A percentile compares a stretch with the other conserved stretches of the same genome.
These are phyloP conservation scores for Paedocypris sp. DNA, from an alignment of 2,113 vertebrate species.

Conservation along the genomic window DNA sequence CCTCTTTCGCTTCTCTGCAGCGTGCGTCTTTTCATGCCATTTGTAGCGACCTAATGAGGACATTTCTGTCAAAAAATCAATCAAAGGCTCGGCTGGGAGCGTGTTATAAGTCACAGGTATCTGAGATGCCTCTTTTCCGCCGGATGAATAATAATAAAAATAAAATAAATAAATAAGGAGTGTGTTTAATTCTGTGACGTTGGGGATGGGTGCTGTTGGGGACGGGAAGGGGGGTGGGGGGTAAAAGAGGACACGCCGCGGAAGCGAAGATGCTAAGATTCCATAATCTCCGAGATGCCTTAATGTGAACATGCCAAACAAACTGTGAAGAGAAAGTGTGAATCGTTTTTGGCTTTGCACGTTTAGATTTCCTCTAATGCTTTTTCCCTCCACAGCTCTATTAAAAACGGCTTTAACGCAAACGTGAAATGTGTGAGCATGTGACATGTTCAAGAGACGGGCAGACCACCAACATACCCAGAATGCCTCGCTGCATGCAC, in stretches of 20 bases:
- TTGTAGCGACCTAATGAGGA: constrained; percentile 66
- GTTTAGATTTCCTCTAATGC: neutral
- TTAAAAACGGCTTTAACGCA: constrained; percentile 67
- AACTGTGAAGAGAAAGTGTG: constrained; percentile 43
- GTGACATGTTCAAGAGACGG: constrained; percentile 43
- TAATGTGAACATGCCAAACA: constrained; percentile 65
- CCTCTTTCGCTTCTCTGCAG: constrained; percentile 34
- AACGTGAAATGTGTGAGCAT: constrained; percentile 34
- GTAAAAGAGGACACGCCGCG: constrained; percentile 55
- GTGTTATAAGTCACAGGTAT: constrained; percentile 54
- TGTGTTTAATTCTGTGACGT: constrained; percentile 53
- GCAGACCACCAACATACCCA: constrained; percentile 56
- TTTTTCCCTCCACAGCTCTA: constrained; percentile 51
- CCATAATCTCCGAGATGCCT: constrained; percentile 62
- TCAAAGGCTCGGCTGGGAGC: constrained; percentile 45
- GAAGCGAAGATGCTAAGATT: constrained; percentile 55
- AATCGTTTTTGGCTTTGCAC: neutral
- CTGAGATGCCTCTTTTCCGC: constrained; percentile 38
- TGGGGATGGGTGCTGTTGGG: constrained; percentile 40
- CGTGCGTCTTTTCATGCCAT: constrained; percentile 48
- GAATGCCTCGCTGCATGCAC: constrained; percentile 48
- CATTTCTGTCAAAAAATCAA: constrained; percentile 69
- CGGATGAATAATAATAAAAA: constrained; percentile 50
- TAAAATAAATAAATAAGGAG: constrained; percentile 50
- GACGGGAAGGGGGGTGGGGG: constrained; percentile 45